Evolutionary conservation across 2,797 vertebrate species (phyloP).

Genomic region (Paramormyrops hopkinsi): DNA sequence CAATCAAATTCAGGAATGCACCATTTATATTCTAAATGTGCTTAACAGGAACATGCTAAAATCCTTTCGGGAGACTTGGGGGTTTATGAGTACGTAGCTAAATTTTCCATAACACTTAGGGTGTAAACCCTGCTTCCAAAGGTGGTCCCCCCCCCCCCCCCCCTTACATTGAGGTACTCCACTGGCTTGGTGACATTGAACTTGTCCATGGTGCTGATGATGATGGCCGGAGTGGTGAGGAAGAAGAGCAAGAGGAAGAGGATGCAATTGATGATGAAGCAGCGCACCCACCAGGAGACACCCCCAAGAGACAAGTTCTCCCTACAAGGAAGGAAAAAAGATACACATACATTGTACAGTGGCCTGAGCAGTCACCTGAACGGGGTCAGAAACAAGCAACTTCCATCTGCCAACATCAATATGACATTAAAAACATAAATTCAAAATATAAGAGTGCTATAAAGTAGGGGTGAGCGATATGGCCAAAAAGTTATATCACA

Average conservation of each 20-base stretch:
- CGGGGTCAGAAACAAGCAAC: background rate
- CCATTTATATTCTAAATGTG: background rate
- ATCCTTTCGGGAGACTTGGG: background rate
- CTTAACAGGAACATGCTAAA: background rate
- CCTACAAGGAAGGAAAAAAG: slow-evolving; percentile 53
- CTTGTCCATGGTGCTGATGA: slow-evolving; percentile 98
- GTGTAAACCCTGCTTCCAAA: background rate
- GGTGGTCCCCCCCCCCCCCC: background rate
- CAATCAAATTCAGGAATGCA: background rate
- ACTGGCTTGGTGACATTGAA: slow-evolving; percentile 97
- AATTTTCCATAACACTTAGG: background rate
- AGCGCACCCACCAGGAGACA: slow-evolving; percentile 92
- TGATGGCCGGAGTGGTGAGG: slow-evolving; percentile 95
- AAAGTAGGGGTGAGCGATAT: background rate
- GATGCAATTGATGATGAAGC: slow-evolving; percentile 88
- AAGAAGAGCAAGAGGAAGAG: slow-evolving; percentile 96
- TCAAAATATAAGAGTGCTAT: background rate
- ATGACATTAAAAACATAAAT: background rate
- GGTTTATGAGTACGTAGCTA: background rate
- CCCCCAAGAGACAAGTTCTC: slow-evolving; percentile 88
- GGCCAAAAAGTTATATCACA: background rate
- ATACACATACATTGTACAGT: background rate
- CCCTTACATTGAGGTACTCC: slow-evolving; percentile 88
- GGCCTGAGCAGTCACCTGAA: background rate
- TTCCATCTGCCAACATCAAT: background rate